phyloP scores from a whole-genome alignment of 2,888 invertebrate genomes.

The Elysia crispata region DNA sequence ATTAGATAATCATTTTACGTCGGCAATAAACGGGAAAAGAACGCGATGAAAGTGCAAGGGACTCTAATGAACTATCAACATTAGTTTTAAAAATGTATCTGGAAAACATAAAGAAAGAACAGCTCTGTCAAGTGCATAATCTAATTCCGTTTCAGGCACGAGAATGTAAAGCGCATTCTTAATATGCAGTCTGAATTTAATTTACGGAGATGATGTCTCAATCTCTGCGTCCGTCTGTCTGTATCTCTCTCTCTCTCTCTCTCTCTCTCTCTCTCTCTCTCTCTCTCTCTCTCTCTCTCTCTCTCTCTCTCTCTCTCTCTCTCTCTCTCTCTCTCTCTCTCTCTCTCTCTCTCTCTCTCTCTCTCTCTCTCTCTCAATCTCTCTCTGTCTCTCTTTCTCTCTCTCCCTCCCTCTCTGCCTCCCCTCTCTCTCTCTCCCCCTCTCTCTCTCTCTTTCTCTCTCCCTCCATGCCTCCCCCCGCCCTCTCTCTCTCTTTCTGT shows the following conservation, averaged over 20 bases:
- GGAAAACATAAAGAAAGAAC: background rate
- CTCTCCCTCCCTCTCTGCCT: constrained; percentile 23
- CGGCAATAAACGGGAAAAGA: no score
- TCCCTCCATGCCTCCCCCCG: no score
- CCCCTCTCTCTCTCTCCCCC: constrained; percentile 23
- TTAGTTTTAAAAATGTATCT: no score
- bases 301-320: background rate
- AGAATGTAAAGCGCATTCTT: no score
- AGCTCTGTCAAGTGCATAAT: background rate
- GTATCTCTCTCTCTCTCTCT: no score
- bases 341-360: no score
- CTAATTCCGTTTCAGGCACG: no score
- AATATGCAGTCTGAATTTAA: no score
- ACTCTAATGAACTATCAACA: background rate
- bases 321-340: no score
- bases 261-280: background rate
- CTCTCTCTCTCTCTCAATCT: background rate
- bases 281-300: background rate
- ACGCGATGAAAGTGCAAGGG: background rate
- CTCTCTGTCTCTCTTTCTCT: constrained; percentile 19
- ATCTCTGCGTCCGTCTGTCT: no score
- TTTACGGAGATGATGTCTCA: no score
- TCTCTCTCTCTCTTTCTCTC: background rate
- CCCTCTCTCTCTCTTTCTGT: background rate
- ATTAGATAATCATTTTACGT: no score